phyloP scores from a whole-genome alignment of 2,888 invertebrate species.

The Diarsia mendica region DNA sequence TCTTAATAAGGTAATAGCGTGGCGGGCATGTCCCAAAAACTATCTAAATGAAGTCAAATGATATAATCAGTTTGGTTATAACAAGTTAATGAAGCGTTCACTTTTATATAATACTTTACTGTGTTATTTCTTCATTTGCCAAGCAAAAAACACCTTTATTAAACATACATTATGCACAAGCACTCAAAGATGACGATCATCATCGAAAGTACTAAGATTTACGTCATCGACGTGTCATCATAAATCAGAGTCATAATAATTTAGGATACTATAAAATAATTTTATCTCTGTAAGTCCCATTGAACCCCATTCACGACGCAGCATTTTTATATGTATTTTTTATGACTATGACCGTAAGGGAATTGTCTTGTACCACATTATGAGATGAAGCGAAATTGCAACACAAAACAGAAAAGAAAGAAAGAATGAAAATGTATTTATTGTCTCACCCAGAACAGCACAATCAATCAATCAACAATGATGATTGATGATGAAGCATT shows the following conservation, averaged over 20 bases:
- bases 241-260: constrained; percentile 67
- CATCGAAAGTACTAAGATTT: constrained; percentile 36
- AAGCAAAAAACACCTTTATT: neutral
- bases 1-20: too few relatives aligned
- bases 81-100: too few relatives aligned
- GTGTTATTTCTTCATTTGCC: neutral
- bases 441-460: too few relatives aligned
- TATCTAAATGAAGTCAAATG: neutral
- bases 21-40: too few relatives aligned
- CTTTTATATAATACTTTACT: too few relatives aligned
- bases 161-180: constrained; percentile 2
- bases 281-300: constrained; percentile 67
- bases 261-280: constrained; percentile 70
- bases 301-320: constrained; percentile 67
- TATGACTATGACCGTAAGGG: constrained; percentile 70
- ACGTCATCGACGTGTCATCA: constrained; percentile 55
- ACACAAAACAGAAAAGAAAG: too few relatives aligned
- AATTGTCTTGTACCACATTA: constrained; percentile 25
- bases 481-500: too few relatives aligned
- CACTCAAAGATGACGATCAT: constrained; percentile 46
- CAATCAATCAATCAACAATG: too few relatives aligned
- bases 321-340: constrained; percentile 77
- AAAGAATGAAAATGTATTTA: too few relatives aligned
- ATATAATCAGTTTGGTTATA: neutral
- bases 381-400: constrained; percentile 12